Evolutionary conservation across 1,140 invertebrate genomes (phyloP).

Genomic region (Heliconius eleuchia): DNA sequence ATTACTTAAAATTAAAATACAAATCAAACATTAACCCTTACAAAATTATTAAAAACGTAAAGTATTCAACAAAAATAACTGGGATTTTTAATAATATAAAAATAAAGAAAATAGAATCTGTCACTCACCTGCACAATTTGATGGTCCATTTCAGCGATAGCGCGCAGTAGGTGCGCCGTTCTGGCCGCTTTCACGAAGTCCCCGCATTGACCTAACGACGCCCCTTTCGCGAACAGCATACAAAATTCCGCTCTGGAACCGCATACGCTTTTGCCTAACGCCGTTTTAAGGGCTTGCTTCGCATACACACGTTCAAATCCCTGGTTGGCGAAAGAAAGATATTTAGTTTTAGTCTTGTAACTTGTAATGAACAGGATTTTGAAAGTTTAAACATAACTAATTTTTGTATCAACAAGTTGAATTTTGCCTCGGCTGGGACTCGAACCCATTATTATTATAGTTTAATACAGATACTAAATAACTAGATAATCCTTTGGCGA

Average conservation of each 20-base stretch:
- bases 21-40: no score
- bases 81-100: background rate
- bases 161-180: constrained; percentile 58
- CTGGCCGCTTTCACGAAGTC: constrained; percentile 66
- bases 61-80: background rate
- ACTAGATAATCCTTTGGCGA: no score
- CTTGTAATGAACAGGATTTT: no score
- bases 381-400: no score
- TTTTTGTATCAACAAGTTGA: no score
- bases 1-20: no score
- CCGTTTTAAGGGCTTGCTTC: constrained; percentile 55
- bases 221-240: constrained; percentile 65
- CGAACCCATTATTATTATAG: no score
- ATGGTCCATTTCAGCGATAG: constrained; percentile 66
- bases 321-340: constrained; percentile 34
- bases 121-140: constrained; percentile 60
- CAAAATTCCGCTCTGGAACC: constrained; percentile 69
- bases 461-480: no score
- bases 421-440: no score
- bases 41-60: no score
- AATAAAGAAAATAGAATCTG: background rate
- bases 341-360: no score
- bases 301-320: constrained; percentile 57
- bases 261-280: constrained; percentile 57
- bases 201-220: constrained; percentile 52